Evolutionary conservation across 2,113 vertebrate species (phyloP), one percentile per base, ranked within the genome.

Genomic region (Cheilinus undulatus): DNA sequence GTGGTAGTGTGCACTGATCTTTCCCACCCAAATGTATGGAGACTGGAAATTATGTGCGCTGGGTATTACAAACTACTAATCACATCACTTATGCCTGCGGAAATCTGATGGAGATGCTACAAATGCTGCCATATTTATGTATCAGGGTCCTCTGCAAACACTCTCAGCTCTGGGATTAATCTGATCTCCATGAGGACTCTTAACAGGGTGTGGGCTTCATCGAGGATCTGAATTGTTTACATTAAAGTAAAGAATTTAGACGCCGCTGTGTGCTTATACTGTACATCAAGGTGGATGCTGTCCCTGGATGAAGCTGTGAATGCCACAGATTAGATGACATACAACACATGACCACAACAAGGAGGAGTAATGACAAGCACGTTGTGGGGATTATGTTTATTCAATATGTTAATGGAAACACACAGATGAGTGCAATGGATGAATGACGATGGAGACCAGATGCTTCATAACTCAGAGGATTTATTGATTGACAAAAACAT

Each of bases 401-500:
- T 91, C 83, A 77, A 81, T 80, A 66, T 81, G 68, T 82, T 80
- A 85, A 85, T 84, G 63, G 61, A 20, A 64, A 67, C 0, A 67
- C 61, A 84, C 62, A 86, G 26, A 90, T 85, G 81, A 90, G 81
- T 71, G 78, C 72, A 87, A 59, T 32, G 83, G 76, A 80, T 89
- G 75, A 88, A 93, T 73, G 82, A 91, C 68, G 26, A 87, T 88
- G 85, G 80, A 91, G 65, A 74, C 78, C 72, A 69, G 62, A 77
- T 69, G 77, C 14, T 84, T 86, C 38, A 75, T 62, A 81, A 53
- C 17, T 76, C 65, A 78, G 5, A 63, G 67, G 42, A 23, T 94
- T 94, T 94, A 94, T 93, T 94, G 65, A 83, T 78, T 7, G 30
- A 75, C 48, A 73, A 28, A 65, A 15, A 54, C 46, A 62, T 22